Percentiles rank a stretch among this genome's conserved stretches.
Evolutionary conservation across 1,140 invertebrate species (phyloP).

Genomic region (Drosophila grimshawi): DNA sequence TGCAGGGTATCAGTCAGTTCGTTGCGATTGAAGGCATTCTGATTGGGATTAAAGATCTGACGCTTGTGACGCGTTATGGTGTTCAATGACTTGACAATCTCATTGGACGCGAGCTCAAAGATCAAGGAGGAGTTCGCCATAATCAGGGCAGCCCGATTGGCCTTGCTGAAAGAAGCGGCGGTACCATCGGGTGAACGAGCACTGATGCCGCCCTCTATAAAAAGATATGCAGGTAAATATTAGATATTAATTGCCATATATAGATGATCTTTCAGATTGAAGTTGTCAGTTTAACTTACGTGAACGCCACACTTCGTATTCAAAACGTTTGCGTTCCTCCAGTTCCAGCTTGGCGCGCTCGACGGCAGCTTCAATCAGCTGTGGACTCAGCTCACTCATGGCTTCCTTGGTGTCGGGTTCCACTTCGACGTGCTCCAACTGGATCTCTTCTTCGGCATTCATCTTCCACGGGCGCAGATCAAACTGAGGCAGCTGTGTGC

Average conservation of each 20-base stretch:
- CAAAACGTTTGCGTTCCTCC: conserved; percentile 89
- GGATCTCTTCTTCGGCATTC: conserved; percentile 59
- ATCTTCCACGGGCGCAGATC: conserved; percentile 85
- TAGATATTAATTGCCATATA: not conserved
- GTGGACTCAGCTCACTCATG: conserved; percentile 84
- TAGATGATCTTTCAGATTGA: not conserved
- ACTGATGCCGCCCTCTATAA: conserved; percentile 89
- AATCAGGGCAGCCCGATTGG: conserved; percentile 91
- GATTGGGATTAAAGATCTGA: conserved; percentile 89
- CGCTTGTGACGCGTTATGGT: conserved; percentile 87
- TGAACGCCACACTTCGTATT: conserved; percentile 90
- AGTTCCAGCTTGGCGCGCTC: conserved; percentile 91
- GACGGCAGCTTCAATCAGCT: conserved; percentile 87
- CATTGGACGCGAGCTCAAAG: conserved; percentile 93
- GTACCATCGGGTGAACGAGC: conserved; percentile 94
- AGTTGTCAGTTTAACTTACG: conserved; percentile 50
- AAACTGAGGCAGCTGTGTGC: conserved; percentile 88
- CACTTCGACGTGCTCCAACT: conserved; percentile 72
- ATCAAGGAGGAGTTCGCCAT: conserved; percentile 95
- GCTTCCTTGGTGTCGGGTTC: conserved; percentile 76
- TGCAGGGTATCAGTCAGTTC: conserved; percentile 90
- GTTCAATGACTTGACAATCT: conserved; percentile 90
- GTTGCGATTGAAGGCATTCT: conserved; percentile 88
- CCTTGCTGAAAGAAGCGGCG: conserved; percentile 94
- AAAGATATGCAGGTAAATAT: not conserved